Base-by-base conservation (phyloP, 2,113 vertebrate species). In the Stictonetta naevosa region DNA sequence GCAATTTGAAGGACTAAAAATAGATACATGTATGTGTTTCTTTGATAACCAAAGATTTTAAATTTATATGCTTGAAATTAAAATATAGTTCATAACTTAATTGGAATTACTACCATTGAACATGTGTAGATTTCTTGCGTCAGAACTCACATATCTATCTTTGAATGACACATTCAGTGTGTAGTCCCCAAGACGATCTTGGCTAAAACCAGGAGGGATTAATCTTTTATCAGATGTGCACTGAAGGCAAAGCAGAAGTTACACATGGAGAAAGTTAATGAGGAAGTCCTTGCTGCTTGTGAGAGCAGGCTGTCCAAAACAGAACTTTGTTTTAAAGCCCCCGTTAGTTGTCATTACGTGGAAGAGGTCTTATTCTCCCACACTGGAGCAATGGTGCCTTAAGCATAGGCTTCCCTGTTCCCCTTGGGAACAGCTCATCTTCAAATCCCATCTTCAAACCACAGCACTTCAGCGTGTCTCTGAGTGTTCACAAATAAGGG, bases 401-500 rank as follows among this genome's bases (percentile, higher is more conserved):
- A 73, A 79, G 31, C 53, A 81, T 79, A 59, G 66, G 36, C 25
- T 84, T 88, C 15, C 28, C 14, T 73, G 8, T 76, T 83, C 48
- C 81, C 33, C 25, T 58, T 55, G 56, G 80, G 66, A 84, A 50
- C 33, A 75, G 20, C 67, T 89, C 55, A 28, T 90, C 56, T 77
- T 92, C 68, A 93, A 8, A 86, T 81, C 42, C 68, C 19, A 3
- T 67, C 52, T 76, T 92, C 73, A 92, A 80, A 50, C 40, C 40
- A 10, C 88, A 42, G 53, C 5, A 1, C 74, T 92, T 88, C 88
- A 91, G 62, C 69, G 86, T 78, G 42, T 81, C 92, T 75, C 66
- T 77, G 77, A 58, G 63, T 66, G 55, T 59, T 92, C 92, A 85
- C 91, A 91, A 97, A 94, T 91, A 91, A 84, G 83, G 83, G 85